These are phyloP conservation scores for Globicephala melas DNA, from an alignment of 2,113 vertebrate species.

Conservation along the genomic window DNA sequence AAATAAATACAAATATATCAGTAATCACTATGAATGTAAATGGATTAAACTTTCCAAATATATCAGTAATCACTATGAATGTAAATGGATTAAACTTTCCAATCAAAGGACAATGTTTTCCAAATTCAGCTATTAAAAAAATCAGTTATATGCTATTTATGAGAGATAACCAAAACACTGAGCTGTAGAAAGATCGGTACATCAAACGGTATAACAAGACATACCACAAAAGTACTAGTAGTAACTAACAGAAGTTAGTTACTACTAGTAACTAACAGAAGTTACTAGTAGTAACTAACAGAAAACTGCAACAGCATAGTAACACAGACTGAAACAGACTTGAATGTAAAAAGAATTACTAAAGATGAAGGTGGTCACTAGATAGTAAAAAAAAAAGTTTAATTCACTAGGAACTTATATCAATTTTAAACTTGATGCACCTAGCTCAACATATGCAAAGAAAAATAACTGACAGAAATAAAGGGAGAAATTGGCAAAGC, in stretches of 20 bases:
- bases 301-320: not conserved
- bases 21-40: not conserved
- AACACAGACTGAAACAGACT: not conserved
- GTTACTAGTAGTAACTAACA: not conserved
- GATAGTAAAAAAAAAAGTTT: not conserved
- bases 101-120: not conserved
- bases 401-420: not conserved
- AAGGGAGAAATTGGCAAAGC: not conserved
- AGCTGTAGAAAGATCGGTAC: not conserved
- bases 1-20: not conserved
- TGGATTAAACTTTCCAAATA: not conserved
- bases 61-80: not conserved
- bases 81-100: not conserved
- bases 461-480: not conserved
- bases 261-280: no score
- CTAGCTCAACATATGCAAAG: not conserved
- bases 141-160: not conserved
- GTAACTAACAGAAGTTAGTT: not conserved
- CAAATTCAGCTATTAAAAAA: not conserved
- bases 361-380: not conserved
- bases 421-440: not conserved
- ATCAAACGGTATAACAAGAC: not conserved
- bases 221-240: not conserved
- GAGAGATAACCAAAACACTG: not conserved
- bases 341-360: not conserved